Conservation (phyloP, 2,888 invertebrate genomes). For the Dicyrtomina minuta region DNA sequence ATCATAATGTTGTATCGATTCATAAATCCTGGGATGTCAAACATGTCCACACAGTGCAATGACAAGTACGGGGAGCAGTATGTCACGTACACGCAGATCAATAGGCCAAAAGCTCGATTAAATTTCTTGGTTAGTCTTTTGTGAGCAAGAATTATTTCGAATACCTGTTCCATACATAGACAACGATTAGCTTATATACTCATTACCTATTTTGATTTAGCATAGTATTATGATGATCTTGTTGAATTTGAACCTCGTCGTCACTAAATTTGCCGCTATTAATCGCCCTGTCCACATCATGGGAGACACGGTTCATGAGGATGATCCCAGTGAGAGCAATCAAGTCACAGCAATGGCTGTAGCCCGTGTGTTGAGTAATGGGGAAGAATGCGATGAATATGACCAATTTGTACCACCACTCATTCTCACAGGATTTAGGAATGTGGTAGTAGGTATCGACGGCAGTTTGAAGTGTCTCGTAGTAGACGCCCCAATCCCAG, state of each 20-base stretch:
- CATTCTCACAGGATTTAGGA: too few species aligned
- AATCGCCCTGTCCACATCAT: neutral
- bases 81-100: slow-evolving; percentile 4
- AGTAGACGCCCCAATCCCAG: too few species aligned
- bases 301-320: neutral
- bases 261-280: neutral
- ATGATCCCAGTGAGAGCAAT: neutral
- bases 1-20: slow-evolving; percentile 3
- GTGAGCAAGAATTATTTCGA: slow-evolving; percentile 9
- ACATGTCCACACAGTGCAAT: slow-evolving; percentile 18
- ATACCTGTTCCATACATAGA: too few species aligned
- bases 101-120: slow-evolving; percentile 6
- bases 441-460: too few species aligned
- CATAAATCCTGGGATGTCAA: slow-evolving; percentile 19
- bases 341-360: neutral
- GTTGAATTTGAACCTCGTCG: neutral
- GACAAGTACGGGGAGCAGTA: slow-evolving; percentile 19
- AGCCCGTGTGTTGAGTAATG: too few species aligned
- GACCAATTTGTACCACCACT: too few species aligned
- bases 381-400: too few species aligned
- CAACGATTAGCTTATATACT: too few species aligned
- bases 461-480: too few species aligned
- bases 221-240: too few species aligned
- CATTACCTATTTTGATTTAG: too few species aligned
- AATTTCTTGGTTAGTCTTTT: neutral